Base-by-base conservation (phyloP, 2,113 vertebrate species). In the Sapajus apella region DNA sequence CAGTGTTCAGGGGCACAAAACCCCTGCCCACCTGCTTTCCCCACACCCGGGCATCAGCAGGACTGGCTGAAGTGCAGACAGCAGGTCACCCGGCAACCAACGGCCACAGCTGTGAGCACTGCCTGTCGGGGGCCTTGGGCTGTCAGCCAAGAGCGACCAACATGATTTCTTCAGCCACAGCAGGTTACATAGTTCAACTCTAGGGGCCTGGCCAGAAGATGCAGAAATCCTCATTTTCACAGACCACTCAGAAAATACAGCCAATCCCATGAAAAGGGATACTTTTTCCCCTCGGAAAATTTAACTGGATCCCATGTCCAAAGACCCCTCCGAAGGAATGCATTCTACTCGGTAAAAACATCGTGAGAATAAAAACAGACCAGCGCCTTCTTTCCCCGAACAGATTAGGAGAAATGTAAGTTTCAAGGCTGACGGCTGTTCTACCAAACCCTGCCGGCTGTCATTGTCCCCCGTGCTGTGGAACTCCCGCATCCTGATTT, bases 1-100 rank as follows among this genome's bases (percentile, higher is more conserved):
- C 97, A 92, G 87, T 97, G 97, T 97, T 96, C 97, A 98, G 97
- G 93, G 91, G 98, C 88, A 97, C 97, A 97, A 98, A 97, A 96
- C 96, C 98, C 94, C 96, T 98, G 95, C 98, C 95, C 61, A 95
- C 96, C 96, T 68, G 92, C 95, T 98, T 87, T 77, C 56, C 93
- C 97, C 92, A 75, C 92, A 77, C 96, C 96, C 72, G 25, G 50
- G 73, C 96, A 94, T 86, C 90, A 20, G 40, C 35, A 18, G 47
- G 37, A 18, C 45, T 4, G 8, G 18, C 75, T n/a, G 27, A 20
- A 11, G 61, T 12, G 32, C 12, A 35, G 35, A 61, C 18, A 20
- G 20, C 4, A 2, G 64, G 27, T 8, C 32, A 25, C 30, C 58
- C 2, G 0, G 21, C 2, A 1, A 40, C 8, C 18, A 8, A 18